Base-by-base conservation (phyloP, 2,113 vertebrate species). In the Heterotilapia buettikoferi region DNA sequence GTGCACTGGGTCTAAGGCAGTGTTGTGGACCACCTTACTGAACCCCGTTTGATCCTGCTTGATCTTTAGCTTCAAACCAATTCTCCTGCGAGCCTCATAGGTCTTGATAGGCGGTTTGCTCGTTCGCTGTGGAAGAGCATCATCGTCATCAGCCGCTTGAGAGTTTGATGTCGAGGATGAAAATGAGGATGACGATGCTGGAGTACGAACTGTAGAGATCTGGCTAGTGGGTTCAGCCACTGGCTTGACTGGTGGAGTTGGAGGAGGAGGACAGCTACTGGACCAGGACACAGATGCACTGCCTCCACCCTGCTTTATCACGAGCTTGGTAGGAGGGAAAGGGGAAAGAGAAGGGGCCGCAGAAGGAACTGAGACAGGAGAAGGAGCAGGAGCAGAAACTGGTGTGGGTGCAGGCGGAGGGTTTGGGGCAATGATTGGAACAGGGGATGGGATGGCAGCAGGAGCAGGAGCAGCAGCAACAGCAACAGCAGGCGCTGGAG, bases 11-110 rank as follows among this genome's bases (percentile, higher is more conserved):
- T 98, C 98, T 89, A 99, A 90, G 2, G 98, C 98, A 0, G 98
- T 99, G 95, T 99, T 99, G 93, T 99, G 98, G 5, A 99, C 97
- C 8, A 99, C 98, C 88, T 99, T 99, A 85, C 97, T 97, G 73
- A 98, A 96, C 1, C 98, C 98, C 0, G 98, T 98, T 63, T 96
- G 95, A 90, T 99, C 98, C 91, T 99, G 98, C 83, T 99, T 99
- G 96, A 99, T 99, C 95, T 99, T 99, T 10, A 99, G 93, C 92
- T 99, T 99, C 80, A 99, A 95, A 16, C 98, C 98, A 1, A 98
- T 98, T 31, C 98, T 96, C 68, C 97, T 97, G 0, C 98, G 97
- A 1, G 98, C 98, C 94, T 98, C 98, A 5, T 99, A 99, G 6
- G 98, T 99, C 91, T 99, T 99, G 57, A 98, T 98, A 7, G 98